Evolutionary conservation across 2,888 invertebrate genomes (phyloP).

Genomic region (Odontocolon sp.): DNA sequence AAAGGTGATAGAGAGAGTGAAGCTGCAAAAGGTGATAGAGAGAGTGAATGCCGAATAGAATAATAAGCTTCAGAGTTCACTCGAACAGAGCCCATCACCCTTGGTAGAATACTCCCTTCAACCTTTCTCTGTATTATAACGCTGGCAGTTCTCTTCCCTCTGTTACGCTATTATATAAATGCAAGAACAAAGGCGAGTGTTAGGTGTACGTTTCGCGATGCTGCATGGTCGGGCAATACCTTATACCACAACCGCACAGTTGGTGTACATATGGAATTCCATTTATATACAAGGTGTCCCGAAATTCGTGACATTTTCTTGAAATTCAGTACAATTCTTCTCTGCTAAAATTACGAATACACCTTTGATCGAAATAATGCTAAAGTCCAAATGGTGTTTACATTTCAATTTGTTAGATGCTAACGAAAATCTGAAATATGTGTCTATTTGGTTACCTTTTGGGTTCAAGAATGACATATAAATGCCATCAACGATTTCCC

Average conservation of each 20-base stretch:
- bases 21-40: not conserved
- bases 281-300: too few relatives aligned
- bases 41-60: constrained; percentile 26
- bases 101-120: constrained; percentile 27
- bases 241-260: not conserved
- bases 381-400: too few relatives aligned
- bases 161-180: constrained; percentile 63
- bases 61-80: constrained; percentile 39
- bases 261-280: constrained; percentile 13
- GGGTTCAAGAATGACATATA: too few relatives aligned
- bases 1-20: not conserved
- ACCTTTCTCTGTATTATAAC: constrained; percentile 37
- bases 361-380: too few relatives aligned
- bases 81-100: constrained; percentile 23
- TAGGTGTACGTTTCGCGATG: constrained; percentile 54
- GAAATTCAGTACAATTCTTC: too few relatives aligned
- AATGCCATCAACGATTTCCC: too few relatives aligned
- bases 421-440: too few relatives aligned
- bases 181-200: constrained; percentile 68
- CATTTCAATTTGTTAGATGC: too few relatives aligned
- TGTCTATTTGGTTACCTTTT: too few relatives aligned
- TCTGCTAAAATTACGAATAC: too few relatives aligned
- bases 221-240: constrained; percentile 30
- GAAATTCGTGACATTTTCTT: too few relatives aligned
- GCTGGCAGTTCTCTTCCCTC: constrained; percentile 46